phyloP scores from a whole-genome alignment of 2,888 invertebrate species.

The Campopleginae sp. region DNA sequence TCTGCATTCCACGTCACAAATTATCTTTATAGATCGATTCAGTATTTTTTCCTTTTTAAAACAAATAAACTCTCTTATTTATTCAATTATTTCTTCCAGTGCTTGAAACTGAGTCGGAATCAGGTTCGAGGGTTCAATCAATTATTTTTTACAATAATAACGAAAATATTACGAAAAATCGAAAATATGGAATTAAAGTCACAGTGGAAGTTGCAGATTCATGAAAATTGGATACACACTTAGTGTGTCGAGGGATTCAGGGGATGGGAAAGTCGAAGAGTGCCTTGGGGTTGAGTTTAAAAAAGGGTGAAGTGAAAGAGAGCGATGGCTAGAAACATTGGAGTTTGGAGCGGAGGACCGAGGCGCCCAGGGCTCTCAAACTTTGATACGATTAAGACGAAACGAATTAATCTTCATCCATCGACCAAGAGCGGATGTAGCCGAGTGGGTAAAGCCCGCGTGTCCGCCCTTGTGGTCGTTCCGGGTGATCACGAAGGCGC shows the following conservation, averaged over 20 bases:
- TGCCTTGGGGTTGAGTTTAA: slow-evolving; percentile 33
- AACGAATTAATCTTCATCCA: slow-evolving; percentile 84
- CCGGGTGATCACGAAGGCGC: slow-evolving; percentile 63
- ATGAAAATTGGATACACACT: slow-evolving; percentile 26
- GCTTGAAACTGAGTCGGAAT: neutral
- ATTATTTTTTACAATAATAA: neutral
- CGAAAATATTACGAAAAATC: neutral
- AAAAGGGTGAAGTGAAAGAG: slow-evolving; percentile 55
- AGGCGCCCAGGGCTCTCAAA: slow-evolving; percentile 81
- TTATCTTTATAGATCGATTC: neutral
- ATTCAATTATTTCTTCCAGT: neutral
- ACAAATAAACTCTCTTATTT: too few species aligned
- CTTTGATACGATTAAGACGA: slow-evolving; percentile 84
- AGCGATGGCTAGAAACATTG: slow-evolving; percentile 60
- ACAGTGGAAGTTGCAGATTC: neutral
- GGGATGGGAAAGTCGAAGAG: slow-evolving; percentile 49
- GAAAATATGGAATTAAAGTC: neutral
- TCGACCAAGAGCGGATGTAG: slow-evolving; percentile 59
- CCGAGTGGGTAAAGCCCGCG: slow-evolving; percentile 42
- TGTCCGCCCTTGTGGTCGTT: slow-evolving; percentile 61
- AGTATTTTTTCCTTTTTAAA: neutral
- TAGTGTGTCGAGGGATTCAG: slow-evolving; percentile 17
- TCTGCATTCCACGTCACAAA: neutral
- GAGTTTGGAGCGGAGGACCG: slow-evolving; percentile 64
- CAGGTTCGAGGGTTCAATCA: neutral